Evolutionary conservation across 2,113 vertebrate species (phyloP), one percentile per base, ranked within the genome.

Genomic region (Copsychus sechellarum): DNA sequence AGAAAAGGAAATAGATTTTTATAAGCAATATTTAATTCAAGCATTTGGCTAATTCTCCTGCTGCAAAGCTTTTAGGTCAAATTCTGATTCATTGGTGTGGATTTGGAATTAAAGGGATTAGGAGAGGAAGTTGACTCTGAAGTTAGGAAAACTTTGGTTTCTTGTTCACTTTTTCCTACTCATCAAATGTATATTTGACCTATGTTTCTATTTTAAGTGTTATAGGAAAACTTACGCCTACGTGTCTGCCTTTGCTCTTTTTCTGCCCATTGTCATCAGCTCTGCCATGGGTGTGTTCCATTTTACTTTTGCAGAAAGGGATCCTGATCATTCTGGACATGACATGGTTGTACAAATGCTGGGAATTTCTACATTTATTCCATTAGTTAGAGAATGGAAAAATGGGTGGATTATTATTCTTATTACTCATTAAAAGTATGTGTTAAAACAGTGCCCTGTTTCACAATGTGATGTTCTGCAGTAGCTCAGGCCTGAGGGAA

Each of bases 351-450:
- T 87, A 76, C 78, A 61, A 61, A 87, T 69, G 73, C 77, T 89
- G 61, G 72, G 86, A 87, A 87, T 61, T 76, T 81, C 80, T 89
- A 67, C 73, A 31, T 81, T 72, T 85, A 73, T 92, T 95, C 94
- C 78, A 53, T 89, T 94, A 45, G 66, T 81, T 92, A 95, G 66
- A 77, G 66, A 88, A 90, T 88, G 84, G 91, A 90, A 96, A 96
- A 94, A 90, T 42, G 74, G 40, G 78, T 82, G 70, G 53, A 66
- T 94, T 94, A 43, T 95, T 95, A 57, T 92, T 95, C 65, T 79
- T 96, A 82, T 90, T 91, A 85, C 84, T 94, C 95, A 94, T 82
- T 73, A 43, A 65, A 82, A 90, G 15, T 73, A n/a, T 38, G 47
- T 73, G 72, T 82, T 87, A 61, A 65, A 86, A 23, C 58, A 94